Conservation (phyloP, 2,888 invertebrate species). For the Aspidiotus rigidus region DNA sequence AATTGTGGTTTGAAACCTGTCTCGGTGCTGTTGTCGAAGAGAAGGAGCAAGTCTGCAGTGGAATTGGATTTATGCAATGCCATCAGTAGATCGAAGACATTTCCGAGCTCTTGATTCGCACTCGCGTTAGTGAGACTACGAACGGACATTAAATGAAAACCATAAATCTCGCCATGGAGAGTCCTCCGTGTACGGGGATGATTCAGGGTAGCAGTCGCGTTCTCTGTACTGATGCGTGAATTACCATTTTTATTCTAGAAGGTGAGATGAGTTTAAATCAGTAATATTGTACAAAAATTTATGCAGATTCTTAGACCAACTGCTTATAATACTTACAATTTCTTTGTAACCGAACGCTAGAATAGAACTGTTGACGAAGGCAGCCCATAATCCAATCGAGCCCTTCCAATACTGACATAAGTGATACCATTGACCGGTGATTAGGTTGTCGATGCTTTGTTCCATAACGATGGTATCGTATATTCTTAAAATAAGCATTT, state of each 20-base stretch:
- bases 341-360: conserved; percentile 23
- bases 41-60: neutral
- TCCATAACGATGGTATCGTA: conserved; percentile 13
- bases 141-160: conserved; percentile 19
- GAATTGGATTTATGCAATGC: neutral
- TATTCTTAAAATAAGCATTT: conserved; percentile 19
- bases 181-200: conserved; percentile 13
- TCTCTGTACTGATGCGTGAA: neutral
- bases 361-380: conserved; percentile 25
- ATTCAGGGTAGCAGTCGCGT: conserved; percentile 14
- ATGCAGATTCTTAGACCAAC: no score
- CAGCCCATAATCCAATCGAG: conserved; percentile 25
- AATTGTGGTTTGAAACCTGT: no score
- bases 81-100: neutral
- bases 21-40: neutral
- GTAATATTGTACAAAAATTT: no score
- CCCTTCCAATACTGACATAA: conserved; percentile 31
- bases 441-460: conserved; percentile 19
- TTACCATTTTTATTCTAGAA: conserved; percentile 5
- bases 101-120: neutral
- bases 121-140: neutral
- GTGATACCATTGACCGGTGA: conserved; percentile 25
- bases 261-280: neutral
- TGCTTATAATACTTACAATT: neutral
- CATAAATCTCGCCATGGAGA: conserved; percentile 22